Conservation (phyloP, 2,888 invertebrate genomes). For the Coenonympha arcania region DNA sequence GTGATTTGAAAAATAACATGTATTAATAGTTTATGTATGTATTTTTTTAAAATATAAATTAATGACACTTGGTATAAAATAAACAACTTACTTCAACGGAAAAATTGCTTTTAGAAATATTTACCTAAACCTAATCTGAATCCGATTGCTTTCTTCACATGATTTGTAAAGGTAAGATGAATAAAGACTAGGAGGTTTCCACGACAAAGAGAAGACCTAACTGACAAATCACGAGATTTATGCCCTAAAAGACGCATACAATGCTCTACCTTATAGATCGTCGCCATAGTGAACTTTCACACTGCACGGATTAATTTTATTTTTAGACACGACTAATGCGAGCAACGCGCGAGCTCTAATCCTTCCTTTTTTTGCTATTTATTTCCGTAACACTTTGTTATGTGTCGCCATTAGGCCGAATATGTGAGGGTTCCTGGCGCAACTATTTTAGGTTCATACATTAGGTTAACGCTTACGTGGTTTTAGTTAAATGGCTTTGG, state of each 20-base stretch:
- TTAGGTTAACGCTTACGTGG: slow-evolving; percentile 24
- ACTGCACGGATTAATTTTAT: slow-evolving; percentile 64
- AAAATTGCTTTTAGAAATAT: too few species aligned
- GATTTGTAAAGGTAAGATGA: background rate
- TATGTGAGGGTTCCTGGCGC: slow-evolving; percentile 46
- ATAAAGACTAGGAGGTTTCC: background rate
- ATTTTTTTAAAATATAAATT: too few species aligned
- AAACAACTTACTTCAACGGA: too few species aligned
- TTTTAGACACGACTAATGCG: slow-evolving; percentile 57
- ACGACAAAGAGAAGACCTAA: background rate
- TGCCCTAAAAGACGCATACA: slow-evolving; percentile 22
- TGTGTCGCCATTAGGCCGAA: slow-evolving; percentile 55
- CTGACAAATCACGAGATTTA: slow-evolving; percentile 6
- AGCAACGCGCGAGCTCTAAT: slow-evolving; percentile 53
- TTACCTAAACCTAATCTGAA: too few species aligned
- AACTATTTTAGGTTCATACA: slow-evolving; percentile 40
- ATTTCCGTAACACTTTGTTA: slow-evolving; percentile 62
- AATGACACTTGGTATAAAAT: too few species aligned
- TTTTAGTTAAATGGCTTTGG: slow-evolving; percentile 14
- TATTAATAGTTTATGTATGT: too few species aligned
- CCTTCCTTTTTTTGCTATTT: slow-evolving; percentile 55
- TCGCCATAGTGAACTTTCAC: slow-evolving; percentile 66
- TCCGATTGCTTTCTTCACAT: too few species aligned
- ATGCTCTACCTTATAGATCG: slow-evolving; percentile 40
- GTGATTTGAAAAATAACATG: too few species aligned